A percentile compares a stretch with the other conserved stretches of the same genome.
Evolutionary conservation across 1,140 invertebrate species (phyloP).

Genomic region (Drosophila malerkotliana): DNA sequence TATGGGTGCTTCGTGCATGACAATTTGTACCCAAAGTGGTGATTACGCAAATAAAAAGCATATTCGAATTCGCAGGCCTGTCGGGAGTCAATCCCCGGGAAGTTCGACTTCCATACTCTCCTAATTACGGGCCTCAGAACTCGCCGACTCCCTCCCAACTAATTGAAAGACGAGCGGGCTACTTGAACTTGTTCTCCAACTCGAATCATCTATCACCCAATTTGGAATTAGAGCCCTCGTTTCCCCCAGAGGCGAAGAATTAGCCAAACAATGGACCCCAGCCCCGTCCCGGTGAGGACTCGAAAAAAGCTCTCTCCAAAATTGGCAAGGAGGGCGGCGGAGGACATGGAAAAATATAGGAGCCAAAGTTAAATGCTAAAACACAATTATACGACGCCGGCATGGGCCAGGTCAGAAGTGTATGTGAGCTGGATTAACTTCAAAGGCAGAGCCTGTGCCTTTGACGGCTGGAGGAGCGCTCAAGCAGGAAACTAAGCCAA

Average conservation of each 20-base stretch:
- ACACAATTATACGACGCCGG: conserved; percentile 73
- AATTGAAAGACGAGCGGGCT: conserved; percentile 23
- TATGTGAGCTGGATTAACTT: conserved; percentile 74
- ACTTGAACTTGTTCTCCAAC: conserved; percentile 35
- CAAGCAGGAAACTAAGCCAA: conserved; percentile 74
- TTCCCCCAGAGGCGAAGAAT: conserved; percentile 59
- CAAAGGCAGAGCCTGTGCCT: conserved; percentile 63
- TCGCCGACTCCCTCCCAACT: background rate
- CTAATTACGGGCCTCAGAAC: background rate
- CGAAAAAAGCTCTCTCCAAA: conserved; percentile 61
- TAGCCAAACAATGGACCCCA: conserved; percentile 69
- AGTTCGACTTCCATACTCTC: background rate
- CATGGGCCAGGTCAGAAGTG: conserved; percentile 45
- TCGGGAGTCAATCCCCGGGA: background rate
- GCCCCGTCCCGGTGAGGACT: background rate
- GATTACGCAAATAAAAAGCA: conserved; percentile 17
- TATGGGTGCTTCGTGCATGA: conserved; percentile 3
- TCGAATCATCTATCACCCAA: conserved; percentile 51
- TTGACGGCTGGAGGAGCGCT: conserved; percentile 71
- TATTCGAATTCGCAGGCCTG: background rate
- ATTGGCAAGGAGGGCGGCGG: conserved; percentile 52
- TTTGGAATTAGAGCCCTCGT: conserved; percentile 32
- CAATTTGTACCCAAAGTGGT: conserved; percentile 36
- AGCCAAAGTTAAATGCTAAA: conserved; percentile 81
- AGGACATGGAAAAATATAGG: conserved; percentile 21